phyloP scores from a whole-genome alignment of 2,888 invertebrate genomes.

The Cheilosia soror region DNA sequence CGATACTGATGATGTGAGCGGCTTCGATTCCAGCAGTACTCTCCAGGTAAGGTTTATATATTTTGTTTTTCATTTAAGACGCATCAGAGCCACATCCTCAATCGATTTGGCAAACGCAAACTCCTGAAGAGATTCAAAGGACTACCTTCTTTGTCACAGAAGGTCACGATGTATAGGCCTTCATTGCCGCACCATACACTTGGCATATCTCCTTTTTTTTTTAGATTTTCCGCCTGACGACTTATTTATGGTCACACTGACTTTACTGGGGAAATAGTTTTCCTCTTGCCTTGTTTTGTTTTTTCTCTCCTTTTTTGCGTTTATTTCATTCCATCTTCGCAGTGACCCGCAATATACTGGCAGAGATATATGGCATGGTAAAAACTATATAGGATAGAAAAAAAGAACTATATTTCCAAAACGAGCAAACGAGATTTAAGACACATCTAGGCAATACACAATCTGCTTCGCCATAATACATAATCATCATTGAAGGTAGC shows the following conservation, averaged over 20 bases:
- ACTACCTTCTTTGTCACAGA: conserved; percentile 30
- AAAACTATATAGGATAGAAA: background rate
- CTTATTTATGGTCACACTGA: conserved; percentile 52
- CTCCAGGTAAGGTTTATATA: conserved; percentile 54
- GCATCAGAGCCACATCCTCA: conserved; percentile 9
- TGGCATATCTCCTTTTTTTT: conserved; percentile 7
- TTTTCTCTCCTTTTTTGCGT: background rate
- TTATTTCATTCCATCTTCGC: conserved; percentile 12
- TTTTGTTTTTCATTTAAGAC: background rate
- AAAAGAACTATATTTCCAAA: conserved; percentile 62
- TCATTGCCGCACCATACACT: conserved; percentile 9
- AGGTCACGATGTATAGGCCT: conserved; percentile 58
- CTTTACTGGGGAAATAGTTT: conserved; percentile 40
- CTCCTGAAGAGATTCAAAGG: conserved; percentile 5
- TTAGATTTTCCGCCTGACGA: conserved; percentile 38
- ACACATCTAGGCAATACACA: conserved; percentile 42
- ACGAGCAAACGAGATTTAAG: conserved; percentile 52
- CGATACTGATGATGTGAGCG: conserved; percentile 37
- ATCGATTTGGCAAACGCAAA: background rate
- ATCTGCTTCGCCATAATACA: conserved; percentile 49
- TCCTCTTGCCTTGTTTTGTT: conserved; percentile 15
- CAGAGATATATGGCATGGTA: conserved; percentile 6
- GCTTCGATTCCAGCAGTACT: conserved; percentile 35
- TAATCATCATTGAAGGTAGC: conserved; percentile 46
- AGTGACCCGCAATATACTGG: conserved; percentile 12